Evolutionary conservation across 2,888 invertebrate genomes (phyloP).

Genomic region (Parochlus steinenii): DNA sequence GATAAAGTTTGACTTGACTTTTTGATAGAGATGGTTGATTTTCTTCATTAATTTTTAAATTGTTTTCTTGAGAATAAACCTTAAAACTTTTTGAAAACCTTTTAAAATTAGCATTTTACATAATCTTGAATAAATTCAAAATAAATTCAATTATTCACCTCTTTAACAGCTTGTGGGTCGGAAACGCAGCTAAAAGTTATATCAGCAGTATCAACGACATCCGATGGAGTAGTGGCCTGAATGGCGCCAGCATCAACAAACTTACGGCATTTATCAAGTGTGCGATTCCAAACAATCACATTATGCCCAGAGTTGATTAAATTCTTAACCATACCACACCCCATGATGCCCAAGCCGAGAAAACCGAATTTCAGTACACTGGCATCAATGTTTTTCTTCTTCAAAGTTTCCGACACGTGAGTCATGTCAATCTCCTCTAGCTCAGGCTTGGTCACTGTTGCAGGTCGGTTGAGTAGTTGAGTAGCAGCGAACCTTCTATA

Average conservation of each 20-base stretch:
- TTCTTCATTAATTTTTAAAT: background rate
- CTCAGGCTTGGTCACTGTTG: slow-evolving; percentile 37
- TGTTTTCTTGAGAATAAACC: background rate
- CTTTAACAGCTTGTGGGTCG: slow-evolving; percentile 84
- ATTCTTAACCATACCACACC: slow-evolving; percentile 87
- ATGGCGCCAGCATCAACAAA: slow-evolving; percentile 77
- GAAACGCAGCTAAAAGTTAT: slow-evolving; percentile 92
- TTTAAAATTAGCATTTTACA: background rate
- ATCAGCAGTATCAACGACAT: slow-evolving; percentile 80
- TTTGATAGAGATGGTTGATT: background rate
- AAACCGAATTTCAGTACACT: slow-evolving; percentile 84
- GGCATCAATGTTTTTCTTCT: slow-evolving; percentile 71
- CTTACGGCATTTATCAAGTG: slow-evolving; percentile 73
- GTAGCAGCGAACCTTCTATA: too few relatives aligned
- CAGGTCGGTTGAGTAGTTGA: slow-evolving; percentile 24
- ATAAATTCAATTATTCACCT: slow-evolving; percentile 49
- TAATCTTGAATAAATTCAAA: background rate
- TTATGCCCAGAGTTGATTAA: slow-evolving; percentile 85
- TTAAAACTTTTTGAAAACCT: background rate
- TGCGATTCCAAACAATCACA: slow-evolving; percentile 88
- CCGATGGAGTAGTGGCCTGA: slow-evolving; percentile 75
- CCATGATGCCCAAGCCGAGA: slow-evolving; percentile 90
- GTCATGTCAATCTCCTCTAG: slow-evolving; percentile 61
- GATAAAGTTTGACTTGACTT: background rate
- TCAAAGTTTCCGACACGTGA: slow-evolving; percentile 56